Conservation (phyloP, 2,797 vertebrate genomes). For the Cossypha heuglini region DNA sequence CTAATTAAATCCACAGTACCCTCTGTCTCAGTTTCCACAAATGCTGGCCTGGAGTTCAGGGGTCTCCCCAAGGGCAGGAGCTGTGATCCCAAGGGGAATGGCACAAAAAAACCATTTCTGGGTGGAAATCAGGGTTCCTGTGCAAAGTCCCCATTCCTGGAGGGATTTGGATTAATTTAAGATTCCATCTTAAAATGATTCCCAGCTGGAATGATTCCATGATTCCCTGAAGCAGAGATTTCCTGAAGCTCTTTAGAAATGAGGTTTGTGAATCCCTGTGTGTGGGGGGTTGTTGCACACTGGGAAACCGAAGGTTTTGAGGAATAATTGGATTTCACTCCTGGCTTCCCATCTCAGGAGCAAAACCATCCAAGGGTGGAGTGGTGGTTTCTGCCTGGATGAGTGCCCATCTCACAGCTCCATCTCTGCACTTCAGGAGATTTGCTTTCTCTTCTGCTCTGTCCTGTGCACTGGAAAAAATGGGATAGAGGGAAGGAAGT, state of each 20-base stretch:
- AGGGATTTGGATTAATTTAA: not conserved
- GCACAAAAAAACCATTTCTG: accelerated
- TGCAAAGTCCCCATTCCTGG: accelerated
- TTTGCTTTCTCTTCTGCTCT: not conserved
- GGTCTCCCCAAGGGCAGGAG: too few relatives aligned
- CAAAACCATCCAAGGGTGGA: not conserved
- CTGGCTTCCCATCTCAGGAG: not conserved
- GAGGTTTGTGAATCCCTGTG: not conserved
- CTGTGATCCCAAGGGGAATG: not conserved
- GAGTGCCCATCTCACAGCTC: not conserved
- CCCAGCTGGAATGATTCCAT: accelerated
- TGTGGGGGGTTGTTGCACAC: accelerated
- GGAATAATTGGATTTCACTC: not conserved
- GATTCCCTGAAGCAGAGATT: accelerated
- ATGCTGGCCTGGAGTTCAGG: not conserved
- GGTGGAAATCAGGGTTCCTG: accelerated
- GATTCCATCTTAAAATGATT: accelerated
- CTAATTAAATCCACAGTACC: too few relatives aligned
- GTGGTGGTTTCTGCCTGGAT: not conserved
- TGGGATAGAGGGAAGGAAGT: accelerated
- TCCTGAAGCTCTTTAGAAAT: not conserved
- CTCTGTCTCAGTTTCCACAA: too few relatives aligned
- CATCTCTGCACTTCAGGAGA: not conserved
- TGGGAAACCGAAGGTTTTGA: not conserved
- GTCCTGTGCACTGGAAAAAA: not conserved